Conservation (phyloP, 2,797 vertebrate species). For the Dipus sagitta region DNA sequence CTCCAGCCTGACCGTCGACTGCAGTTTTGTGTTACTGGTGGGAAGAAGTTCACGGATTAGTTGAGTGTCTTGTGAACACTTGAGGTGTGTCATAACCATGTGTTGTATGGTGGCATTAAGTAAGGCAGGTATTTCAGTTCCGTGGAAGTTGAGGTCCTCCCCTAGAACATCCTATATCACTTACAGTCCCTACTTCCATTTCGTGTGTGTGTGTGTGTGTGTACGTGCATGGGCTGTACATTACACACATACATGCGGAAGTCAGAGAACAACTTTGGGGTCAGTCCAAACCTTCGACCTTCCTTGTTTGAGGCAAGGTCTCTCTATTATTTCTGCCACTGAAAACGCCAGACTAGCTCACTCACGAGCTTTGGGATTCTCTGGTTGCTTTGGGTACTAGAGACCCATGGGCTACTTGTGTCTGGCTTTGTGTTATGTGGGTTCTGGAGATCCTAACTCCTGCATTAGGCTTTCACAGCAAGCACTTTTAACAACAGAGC, state of each 20-base stretch:
- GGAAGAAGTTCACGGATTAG: constrained; percentile 14
- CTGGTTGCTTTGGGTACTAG: too few relatives aligned
- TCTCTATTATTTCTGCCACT: too few relatives aligned
- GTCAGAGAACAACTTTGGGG: too few relatives aligned
- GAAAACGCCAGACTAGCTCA: too few relatives aligned
- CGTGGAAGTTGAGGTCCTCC: neutral
- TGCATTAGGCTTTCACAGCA: too few relatives aligned
- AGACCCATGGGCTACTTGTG: too few relatives aligned
- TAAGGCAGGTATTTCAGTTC: neutral
- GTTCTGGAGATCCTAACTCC: too few relatives aligned
- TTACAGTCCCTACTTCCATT: neutral
- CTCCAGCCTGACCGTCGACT: neutral
- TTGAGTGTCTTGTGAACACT: neutral
- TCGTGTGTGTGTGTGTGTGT: neutral
- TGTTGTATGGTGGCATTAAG: neutral
- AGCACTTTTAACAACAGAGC: too few relatives aligned
- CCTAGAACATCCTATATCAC: neutral
- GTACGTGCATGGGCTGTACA: too few relatives aligned
- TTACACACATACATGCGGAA: too few relatives aligned
- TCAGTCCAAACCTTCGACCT: neutral
- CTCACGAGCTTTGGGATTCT: too few relatives aligned
- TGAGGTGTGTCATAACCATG: neutral
- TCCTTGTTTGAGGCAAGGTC: neutral
- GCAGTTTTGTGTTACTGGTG: neutral
- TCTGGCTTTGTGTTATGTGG: too few relatives aligned